Base-by-base conservation (phyloP, 2,113 vertebrate genomes). In the Callopanchax toddi region DNA sequence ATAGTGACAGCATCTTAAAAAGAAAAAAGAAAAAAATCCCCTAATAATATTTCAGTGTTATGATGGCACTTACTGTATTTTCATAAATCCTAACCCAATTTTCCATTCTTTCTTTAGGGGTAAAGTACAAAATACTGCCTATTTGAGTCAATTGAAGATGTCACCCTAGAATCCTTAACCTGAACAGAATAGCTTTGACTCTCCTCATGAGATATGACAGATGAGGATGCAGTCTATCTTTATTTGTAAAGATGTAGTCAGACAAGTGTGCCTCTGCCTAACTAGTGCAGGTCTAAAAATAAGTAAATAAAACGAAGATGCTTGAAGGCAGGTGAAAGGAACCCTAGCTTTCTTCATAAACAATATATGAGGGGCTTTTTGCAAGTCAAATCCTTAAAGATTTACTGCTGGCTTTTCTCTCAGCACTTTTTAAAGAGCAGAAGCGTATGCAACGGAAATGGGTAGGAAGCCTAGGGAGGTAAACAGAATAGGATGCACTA, bases 331-430 rank as follows among this genome's bases (percentile, higher is more conserved):
- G 69, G 74, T 77, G 84, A 74, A 82, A 45, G 59, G 53, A 74
- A 78, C 73, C 51, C 71, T 69, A 79, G 67, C 80, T 87, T 86
- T 95, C 95, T 93, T 93, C 92, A 98, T 98, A 93, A 97, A 98
- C 94, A 95, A 97, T 96, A 95, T 94, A 96, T 97, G 96, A 98
- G 93, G 91, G 93, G 96, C 95, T 92, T 96, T 96, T 98, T 94
- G 94, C 95, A 96, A 94, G 95, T 97, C 94, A 95, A 96, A 96
- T 96, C 95, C 89, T 90, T 83, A 89, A 91, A 91, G 89, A 90
- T 86, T 91, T 87, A 86, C 81, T 63, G 65, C 67, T 39, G 62
- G 49, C 75, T 86, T 64, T 52, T 46, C 86, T 86, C 55, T 82
- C 49, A 36, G 76, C 73, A 62, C 82, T 88, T 89, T 91, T 87